These are phyloP conservation scores for Omphaloscelis lunosa DNA, from an alignment of 2,888 invertebrate species.

Conservation along the genomic window DNA sequence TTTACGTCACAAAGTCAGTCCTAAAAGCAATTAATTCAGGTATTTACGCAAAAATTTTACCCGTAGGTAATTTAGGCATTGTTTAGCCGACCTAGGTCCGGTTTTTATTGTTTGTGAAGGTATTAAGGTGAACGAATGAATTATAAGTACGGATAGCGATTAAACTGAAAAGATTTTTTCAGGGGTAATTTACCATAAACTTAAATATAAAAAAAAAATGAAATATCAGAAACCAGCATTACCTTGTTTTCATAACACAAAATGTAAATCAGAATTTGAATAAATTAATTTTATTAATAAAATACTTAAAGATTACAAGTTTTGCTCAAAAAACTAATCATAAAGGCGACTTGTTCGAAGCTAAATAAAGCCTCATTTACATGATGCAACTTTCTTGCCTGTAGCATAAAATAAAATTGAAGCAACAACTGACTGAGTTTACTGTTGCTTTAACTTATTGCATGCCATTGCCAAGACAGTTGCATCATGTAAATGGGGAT, in stretches of 20 bases:
- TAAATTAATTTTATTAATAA: background rate
- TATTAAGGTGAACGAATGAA: conserved; percentile 8
- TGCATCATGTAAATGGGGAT: no score
- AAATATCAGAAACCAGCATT: background rate
- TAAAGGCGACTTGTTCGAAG: background rate
- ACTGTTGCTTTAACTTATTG: no score
- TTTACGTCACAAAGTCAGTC: conserved; percentile 3
- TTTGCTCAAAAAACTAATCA: background rate
- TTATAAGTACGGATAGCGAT: background rate
- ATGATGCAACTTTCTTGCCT: no score
- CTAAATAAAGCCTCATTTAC: background rate
- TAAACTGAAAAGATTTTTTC: background rate
- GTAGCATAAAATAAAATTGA: no score
- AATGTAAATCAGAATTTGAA: background rate
- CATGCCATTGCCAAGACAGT: no score
- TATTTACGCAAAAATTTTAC: conserved; percentile 8
- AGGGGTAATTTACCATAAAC: background rate
- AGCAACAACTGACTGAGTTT: no score
- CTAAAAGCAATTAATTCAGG: conserved; percentile 20
- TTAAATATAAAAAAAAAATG: background rate
- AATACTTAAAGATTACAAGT: background rate
- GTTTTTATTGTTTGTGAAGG: conserved; percentile 12
- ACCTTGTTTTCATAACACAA: background rate
- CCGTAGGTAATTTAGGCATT: conserved; percentile 3
- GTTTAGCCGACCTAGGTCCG: background rate